Evolutionary conservation across 1,140 invertebrate species (phyloP), one percentile per base, ranked within the genome.

Genomic region (Cecropterus lyciades): DNA sequence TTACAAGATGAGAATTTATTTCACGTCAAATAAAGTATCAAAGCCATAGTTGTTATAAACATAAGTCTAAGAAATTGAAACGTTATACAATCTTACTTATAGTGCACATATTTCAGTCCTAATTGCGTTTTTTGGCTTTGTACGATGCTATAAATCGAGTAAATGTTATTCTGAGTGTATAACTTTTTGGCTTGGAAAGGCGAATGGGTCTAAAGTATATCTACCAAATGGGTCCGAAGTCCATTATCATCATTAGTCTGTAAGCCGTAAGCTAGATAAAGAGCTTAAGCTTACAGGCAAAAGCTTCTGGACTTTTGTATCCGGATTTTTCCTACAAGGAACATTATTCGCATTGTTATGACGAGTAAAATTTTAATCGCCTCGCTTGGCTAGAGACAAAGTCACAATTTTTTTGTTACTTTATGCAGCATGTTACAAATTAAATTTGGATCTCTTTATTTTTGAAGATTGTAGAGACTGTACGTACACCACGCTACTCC

Each of bases 91-190:
- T 33, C 16, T 16, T 16, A 16, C 33, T n/a, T 40, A n/a, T 16
- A 16, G 53, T 24, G 15, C 16, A 43, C 40, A 56, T 56, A 56
- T 14, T 43, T 56, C 53, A 56, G 43, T 56, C 37, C 17, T 56
- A 56, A 56, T 43, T 56, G 53, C 53, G n/a, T 56, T 42, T 56
- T 56, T 56, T 43, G 52, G 53, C 53, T 43, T 56, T 42, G n/a
- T 37, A 17, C 17, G n/a, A 10, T 8, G 7, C 17, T 14, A 43
- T 56, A 56, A 56, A 56, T 56, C 40, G 17, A 14, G 1, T 56
- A 37, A 56, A 56, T 24, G 37, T 40, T 42, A 11, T 55, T 42
- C 37, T 14, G 53, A 56, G 53, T 56, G 53, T 42, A 56, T 56
- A 56, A 43, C 37, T 56, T 43, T 56, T 56, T 56, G 53, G 53